Evolutionary conservation across 2,888 invertebrate species (phyloP), one percentile per base, ranked within the genome.

Genomic region (Parasteatoda lunata): DNA sequence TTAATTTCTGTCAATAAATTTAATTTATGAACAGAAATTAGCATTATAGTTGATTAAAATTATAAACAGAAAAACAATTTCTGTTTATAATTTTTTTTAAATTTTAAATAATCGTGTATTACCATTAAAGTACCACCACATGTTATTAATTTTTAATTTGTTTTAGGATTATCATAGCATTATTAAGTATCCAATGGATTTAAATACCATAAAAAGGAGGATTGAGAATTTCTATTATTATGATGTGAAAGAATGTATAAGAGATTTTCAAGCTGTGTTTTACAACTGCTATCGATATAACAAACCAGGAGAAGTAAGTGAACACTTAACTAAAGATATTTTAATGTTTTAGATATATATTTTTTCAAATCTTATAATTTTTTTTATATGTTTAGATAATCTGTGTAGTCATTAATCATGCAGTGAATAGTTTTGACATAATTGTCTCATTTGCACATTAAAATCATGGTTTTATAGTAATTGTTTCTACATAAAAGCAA

Each of bases 231-330:
- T 96, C 91, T 98, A 97, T 92, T 99, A 99, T 92, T 96, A 95
- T 94, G 96, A 96, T 90, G 97, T 97, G 86, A 96, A 96, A 93
- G 98, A 99, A 93, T 98, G 98, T 92, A 96, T 99, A 90, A 95
- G 97, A 92, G 99, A 99, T 92, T 97, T 98, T 93, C 97, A 98
- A 92, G 96, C 96, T 52, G 97, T 99, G 97, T 99, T 99, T 92
- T 96, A 96, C 90, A 99, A 99, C 92, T 99, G 99, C 93, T 98
- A 98, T 91, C 95, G 97, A 84, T 99, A 98, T 94, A 99, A 99
- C 93, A 98, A 98, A 92, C 97, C 97, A 70, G 98, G 98, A 88
- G 98, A 99, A 91, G 92, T 92, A 90, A 90, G 90, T 82, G 47
- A 78, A 48, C 48, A 13, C n/a, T 52, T 4, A 30, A 7, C 5